Base-by-base conservation (phyloP, 2,888 invertebrate genomes). In the Aphidoletes aphidimyza region DNA sequence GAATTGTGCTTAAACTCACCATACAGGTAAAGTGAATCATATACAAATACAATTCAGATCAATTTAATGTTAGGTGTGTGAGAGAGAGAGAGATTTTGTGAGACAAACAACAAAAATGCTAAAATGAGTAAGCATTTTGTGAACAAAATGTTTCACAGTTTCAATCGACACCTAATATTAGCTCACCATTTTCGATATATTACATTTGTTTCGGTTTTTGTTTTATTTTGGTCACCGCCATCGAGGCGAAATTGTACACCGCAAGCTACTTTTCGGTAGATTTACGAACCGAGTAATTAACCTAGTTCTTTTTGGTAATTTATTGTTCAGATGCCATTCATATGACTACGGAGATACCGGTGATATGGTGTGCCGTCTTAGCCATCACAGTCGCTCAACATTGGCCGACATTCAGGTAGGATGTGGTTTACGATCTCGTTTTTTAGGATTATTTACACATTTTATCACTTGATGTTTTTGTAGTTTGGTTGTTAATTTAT, bases 261-360 rank as follows among this genome's bases (percentile, higher is more conserved):
- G n/a, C n/a, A n/a, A n/a, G n/a, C n/a, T n/a, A n/a, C n/a, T n/a
- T n/a, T n/a, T n/a, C n/a, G n/a, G n/a, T n/a, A n/a, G n/a, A n/a
- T n/a, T n/a, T n/a, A n/a, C n/a, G 6, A 81, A 9, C 37, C 2
- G 81, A 37, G 83, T 39, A 42, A 83, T 83, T 83, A 83, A 83
- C 83, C 83, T 83, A 83, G 26, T 83, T 81, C 37, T n/a, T 17
- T 85, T 47, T 8, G 22, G 47, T 83, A 36, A 83, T 83, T 85
- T 45, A 84, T 47, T 59, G 22, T 84, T 84, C 36, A 92, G 95
- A 89, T 97, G 97, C 90, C 97, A 97, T 90, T 97, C 97, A 14
- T 97, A 97, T 90, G 97, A 97, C 89, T 97, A 95, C 89, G 97
- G 97, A 84, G 97, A 97, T 89, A 97, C 96, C 86, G 97, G 97